Conservation (phyloP, 2,113 vertebrate species). For the Pygoscelis antarcticus region DNA sequence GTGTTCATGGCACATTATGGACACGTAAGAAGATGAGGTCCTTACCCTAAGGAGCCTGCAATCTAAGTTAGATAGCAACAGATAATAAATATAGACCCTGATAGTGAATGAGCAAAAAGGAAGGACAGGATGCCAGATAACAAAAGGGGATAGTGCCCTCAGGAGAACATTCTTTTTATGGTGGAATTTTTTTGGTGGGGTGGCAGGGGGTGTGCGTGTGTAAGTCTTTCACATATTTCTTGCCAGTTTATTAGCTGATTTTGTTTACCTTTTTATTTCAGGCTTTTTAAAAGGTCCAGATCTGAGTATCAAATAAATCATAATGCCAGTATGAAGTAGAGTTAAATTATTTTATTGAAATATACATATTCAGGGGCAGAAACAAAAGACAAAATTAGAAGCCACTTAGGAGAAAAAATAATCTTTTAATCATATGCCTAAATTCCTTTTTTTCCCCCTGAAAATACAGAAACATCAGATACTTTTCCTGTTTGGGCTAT, state of each 20-base stretch:
- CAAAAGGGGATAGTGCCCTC: neutral
- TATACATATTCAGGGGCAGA: neutral
- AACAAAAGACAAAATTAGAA: neutral
- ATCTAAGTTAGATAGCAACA: constrained; percentile 37
- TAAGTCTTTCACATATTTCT: neutral
- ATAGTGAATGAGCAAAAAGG: neutral
- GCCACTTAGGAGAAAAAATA: neutral
- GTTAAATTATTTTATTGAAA: neutral
- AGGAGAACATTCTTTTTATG: neutral
- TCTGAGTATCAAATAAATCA: neutral
- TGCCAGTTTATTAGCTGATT: neutral
- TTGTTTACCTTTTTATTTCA: neutral
- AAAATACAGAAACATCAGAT: neutral
- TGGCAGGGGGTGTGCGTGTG: rapidly evolving
- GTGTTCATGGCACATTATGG: constrained; percentile 25
- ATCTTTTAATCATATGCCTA: neutral
- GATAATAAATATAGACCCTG: constrained; percentile 36
- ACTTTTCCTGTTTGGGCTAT: neutral
- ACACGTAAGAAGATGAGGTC: constrained; percentile 32
- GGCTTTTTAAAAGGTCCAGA: neutral
- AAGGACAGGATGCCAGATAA: neutral
- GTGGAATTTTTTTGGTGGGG: rapidly evolving
- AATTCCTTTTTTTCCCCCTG: rapidly evolving
- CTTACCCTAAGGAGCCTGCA: constrained; percentile 39
- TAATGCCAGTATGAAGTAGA: neutral